Evolutionary conservation across 1,140 invertebrate genomes (phyloP).

Genomic region (Copidosoma floridanum): DNA sequence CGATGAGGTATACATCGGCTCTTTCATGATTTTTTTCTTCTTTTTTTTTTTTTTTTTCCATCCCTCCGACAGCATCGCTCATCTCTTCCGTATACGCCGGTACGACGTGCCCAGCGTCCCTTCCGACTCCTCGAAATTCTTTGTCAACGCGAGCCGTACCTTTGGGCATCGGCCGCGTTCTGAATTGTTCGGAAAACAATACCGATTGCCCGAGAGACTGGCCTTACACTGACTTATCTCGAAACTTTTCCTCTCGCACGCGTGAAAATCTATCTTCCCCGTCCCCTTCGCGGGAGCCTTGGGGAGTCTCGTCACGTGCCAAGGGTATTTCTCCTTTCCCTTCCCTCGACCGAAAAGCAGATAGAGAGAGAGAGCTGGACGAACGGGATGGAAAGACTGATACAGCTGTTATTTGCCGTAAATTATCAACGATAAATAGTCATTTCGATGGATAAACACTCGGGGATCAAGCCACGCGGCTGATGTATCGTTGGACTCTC

Average conservation of each 20-base stretch:
- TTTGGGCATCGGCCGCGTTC: too few relatives aligned
- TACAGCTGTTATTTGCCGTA: not conserved
- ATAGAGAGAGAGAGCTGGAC: not conserved
- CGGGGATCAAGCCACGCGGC: too few relatives aligned
- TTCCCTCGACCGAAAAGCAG: not conserved
- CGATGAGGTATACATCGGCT: too few relatives aligned
- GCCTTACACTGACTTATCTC: not conserved
- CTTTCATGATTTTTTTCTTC: not conserved
- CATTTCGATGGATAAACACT: not conserved
- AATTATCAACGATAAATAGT: constrained; percentile 3
- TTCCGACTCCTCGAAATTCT: too few relatives aligned
- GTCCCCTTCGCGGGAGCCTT: not conserved
- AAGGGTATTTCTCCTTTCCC: not conserved
- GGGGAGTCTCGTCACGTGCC: constrained; percentile 5
- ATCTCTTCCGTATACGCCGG: not conserved
- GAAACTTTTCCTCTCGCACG: not conserved
- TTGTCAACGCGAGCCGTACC: too few relatives aligned
- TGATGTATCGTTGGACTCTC: too few relatives aligned
- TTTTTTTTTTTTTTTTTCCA: not conserved
- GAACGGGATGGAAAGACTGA: not conserved
- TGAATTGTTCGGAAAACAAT: too few relatives aligned
- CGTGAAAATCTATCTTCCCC: not conserved
- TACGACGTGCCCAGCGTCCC: too few relatives aligned
- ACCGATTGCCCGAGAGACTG: too few relatives aligned
- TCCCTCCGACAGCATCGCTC: not conserved